Base-by-base conservation (phyloP, 2,797 vertebrate species). In the Arremon aurantiirostris region DNA sequence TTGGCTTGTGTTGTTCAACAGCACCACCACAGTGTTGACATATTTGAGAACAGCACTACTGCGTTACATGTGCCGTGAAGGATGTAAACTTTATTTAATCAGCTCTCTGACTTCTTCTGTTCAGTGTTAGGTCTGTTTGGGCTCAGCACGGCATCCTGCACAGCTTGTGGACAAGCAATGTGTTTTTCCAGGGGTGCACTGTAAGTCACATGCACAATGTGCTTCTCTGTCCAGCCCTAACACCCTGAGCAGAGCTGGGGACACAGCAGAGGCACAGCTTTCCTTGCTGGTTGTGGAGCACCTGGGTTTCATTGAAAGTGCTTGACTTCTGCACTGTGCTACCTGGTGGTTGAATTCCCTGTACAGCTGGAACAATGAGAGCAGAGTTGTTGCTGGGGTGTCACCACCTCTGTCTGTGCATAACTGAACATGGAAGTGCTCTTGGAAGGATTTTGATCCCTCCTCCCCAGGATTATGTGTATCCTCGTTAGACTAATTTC, bases 151-250 rank as follows among this genome's bases (percentile, higher is more conserved):
- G 28, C 7, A 1, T 34, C 24, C 63, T 53, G 39, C 24, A 20
- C 0, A 8, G 53, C n/a, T 66, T 66, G 57, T 7, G 20, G 52
- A 34, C 0, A 0, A 27, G 27, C 1, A 0, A 46, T 44, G 27
- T 37, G 44, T 24, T 75, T 63, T 63, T 72, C 26, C 4, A 2
- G 1, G 1, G 15, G 13, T 57, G 56, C 35, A 47, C 41, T 53
- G 28, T 65, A 32, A 69, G 34, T 44, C 9, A 24, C 2, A 0
- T 11, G n/a, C 16, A 35, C n/a, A 18, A 0, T 15, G 14, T 66
- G 15, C 42, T 84, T 37, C 73, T 73, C 30, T 57, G 26, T 69
- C 28, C 26, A 16, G 44, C 27, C 12, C 44, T 0, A 0, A 3
- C 39, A 21, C 13, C 21, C 16, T 65, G 50, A 46, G 49, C 32